Evolutionary conservation across 2,797 vertebrate species (phyloP).

Genomic region (Myioborus melanocephalus): DNA sequence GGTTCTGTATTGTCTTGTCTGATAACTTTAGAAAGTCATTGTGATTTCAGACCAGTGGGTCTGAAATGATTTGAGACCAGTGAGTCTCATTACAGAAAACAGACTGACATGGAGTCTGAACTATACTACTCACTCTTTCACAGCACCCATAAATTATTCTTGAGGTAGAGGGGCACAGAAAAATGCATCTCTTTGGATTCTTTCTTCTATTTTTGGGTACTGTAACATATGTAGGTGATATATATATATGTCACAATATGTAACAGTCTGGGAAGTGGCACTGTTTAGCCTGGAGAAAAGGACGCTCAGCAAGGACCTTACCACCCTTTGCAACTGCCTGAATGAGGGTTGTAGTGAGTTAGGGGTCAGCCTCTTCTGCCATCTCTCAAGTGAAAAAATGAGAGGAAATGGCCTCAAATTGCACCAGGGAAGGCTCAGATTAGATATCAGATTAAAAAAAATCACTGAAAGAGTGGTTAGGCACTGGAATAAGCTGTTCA

Average conservation of each 20-base stretch:
- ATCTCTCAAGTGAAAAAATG: background rate
- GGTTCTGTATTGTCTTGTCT: background rate
- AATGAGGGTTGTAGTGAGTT: background rate
- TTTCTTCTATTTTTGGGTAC: background rate
- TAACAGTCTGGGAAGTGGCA: background rate
- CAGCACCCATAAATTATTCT: background rate
- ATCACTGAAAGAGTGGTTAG: background rate
- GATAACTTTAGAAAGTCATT: background rate
- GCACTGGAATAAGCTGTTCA: background rate
- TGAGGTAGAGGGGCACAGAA: background rate
- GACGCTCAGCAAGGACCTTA: background rate
- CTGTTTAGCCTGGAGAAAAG: background rate
- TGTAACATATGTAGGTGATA: background rate
- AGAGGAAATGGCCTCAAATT: background rate
- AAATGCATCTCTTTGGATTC: background rate
- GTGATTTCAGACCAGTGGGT: background rate
- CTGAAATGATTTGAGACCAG: background rate
- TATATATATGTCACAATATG: too few relatives aligned
- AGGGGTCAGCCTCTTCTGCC: background rate
- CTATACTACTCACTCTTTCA: background rate
- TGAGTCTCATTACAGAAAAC: background rate
- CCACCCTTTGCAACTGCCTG: background rate
- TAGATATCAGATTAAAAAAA: background rate
- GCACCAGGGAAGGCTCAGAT: background rate
- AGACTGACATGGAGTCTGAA: background rate